Base-by-base conservation (phyloP, 2,888 invertebrate genomes). In the Clivina fossor region DNA sequence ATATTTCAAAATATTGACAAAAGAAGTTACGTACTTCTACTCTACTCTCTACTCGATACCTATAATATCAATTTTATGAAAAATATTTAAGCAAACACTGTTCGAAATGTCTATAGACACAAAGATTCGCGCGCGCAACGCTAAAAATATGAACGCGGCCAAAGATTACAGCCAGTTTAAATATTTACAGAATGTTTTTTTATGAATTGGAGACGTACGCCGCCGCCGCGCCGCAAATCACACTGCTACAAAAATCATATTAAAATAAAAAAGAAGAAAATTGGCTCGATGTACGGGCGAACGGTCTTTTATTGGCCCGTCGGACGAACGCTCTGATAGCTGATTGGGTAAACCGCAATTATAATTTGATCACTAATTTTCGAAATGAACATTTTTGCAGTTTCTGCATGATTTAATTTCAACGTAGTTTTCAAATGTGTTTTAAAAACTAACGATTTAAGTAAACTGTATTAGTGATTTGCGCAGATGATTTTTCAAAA, bases 61-160 rank as follows among this genome's bases (percentile, higher is more conserved):
- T 70, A 71, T 73, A 72, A 73, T 73, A 71, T 72, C 71, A 71
- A 71, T 72, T 72, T 72, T 70, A 72, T 72, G 73, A 72, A 72
- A 72, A 72, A 73, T 72, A 72, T 72, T 69, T 70, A 69, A 69
- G 71, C 68, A 73, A 73, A 73, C 73, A 72, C 66, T 67, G 69
- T 66, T 66, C 65, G 67, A 67, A 71, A 70, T 69, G 73, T 72
- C 73, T 73, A 72, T 72, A 72, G 72, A 72, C 73, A 71, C 68
- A 72, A 70, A 73, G 72, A 73, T 73, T 71, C 55, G 40, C 55
- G 38, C 33, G 33, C 33, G 16, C 33, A 33, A 33, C 33, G 53
- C 38, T 55, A 55, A 55, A 55, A 55, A 55, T 55, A 55, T 55
- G 55, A 55, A 55, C n/a, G 47, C 55, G 55, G 55, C 47, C 55